Conservation (phyloP, 2,113 vertebrate species). For the Nothobranchius kuhntae region DNA sequence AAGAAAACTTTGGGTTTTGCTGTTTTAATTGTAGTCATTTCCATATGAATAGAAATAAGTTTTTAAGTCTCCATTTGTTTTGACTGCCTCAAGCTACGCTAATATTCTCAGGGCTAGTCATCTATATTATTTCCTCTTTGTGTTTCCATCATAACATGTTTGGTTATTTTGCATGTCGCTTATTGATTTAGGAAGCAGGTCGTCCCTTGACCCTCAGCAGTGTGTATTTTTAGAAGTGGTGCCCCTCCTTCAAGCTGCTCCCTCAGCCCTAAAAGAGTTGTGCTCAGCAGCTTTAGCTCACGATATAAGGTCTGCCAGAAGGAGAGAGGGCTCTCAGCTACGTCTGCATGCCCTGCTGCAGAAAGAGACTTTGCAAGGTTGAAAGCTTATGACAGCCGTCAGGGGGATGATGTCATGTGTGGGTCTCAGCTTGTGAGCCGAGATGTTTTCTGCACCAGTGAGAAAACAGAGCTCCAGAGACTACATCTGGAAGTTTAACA, state of each 20-base stretch:
- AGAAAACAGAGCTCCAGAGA: conserved; percentile 52
- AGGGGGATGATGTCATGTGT: conserved; percentile 73
- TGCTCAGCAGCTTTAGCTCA: conserved; percentile 54
- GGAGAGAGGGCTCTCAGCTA: conserved; percentile 27
- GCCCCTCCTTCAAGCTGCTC: conserved; percentile 42
- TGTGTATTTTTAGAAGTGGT: conserved; percentile 69
- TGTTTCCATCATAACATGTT: conserved; percentile 11
- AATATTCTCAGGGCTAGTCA: conserved; percentile 20
- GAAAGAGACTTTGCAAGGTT: conserved; percentile 45
- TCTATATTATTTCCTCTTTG: conserved; percentile 21
- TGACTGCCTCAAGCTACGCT: conserved; percentile 27
- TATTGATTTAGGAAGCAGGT: conserved; percentile 67
- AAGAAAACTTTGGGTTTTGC: too few species aligned
- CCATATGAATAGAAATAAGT: too few species aligned
- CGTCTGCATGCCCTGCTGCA: conserved; percentile 22
- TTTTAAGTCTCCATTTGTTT: conserved; percentile 22
- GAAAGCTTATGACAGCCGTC: conserved; percentile 61
- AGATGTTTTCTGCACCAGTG: conserved; percentile 49
- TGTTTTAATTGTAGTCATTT: too few species aligned
- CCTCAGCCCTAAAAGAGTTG: conserved; percentile 26
- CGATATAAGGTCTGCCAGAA: conserved; percentile 13
- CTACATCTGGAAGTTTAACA: conserved; percentile 72
- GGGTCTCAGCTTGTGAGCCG: conserved; percentile 44
- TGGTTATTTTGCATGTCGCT: conserved; percentile 46
- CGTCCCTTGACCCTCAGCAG: conserved; percentile 40